Conservation (phyloP, 2,113 vertebrate genomes). For the Misgurnus mizolepis region DNA sequence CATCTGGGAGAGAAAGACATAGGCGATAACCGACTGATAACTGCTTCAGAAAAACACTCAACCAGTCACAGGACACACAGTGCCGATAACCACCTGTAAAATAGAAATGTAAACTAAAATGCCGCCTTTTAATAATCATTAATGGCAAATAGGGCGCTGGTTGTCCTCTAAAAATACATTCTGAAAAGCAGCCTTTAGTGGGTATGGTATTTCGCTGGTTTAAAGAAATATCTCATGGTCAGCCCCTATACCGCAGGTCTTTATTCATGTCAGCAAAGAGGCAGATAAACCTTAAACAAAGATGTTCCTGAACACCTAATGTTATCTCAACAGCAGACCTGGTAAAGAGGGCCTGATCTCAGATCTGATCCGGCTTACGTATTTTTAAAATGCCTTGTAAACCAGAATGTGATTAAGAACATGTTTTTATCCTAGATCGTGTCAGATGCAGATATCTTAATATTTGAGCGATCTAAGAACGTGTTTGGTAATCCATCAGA, state of each 20-base stretch:
- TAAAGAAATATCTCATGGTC: conserved; percentile 5
- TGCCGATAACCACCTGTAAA: conserved; percentile 47
- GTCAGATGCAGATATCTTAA: not conserved
- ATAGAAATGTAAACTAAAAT: conserved; percentile 30
- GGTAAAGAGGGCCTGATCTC: not conserved
- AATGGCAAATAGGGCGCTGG: not conserved
- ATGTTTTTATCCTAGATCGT: too few species aligned
- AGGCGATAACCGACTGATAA: conserved; percentile 70
- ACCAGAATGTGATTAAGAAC: not conserved
- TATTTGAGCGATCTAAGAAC: not conserved
- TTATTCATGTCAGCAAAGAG: conserved; percentile 35
- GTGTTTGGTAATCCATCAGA: not conserved
- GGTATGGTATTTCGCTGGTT: not conserved
- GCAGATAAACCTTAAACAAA: conserved; percentile 32
- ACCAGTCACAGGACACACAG: conserved; percentile 54
- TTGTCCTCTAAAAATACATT: not conserved
- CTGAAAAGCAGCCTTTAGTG: not conserved
- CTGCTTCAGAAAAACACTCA: conserved; percentile 65
- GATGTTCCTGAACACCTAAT: conserved; percentile 45
- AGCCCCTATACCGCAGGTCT: conserved; percentile 3
- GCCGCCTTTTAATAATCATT: conserved; percentile 33
- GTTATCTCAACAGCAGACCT: conserved; percentile 24
- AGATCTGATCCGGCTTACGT: not conserved
- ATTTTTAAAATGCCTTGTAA: not conserved
- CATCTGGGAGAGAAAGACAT: conserved; percentile 71